Evolutionary conservation across 2,888 invertebrate species (phyloP).

Genomic region (Microctonus aethiopoides): DNA sequence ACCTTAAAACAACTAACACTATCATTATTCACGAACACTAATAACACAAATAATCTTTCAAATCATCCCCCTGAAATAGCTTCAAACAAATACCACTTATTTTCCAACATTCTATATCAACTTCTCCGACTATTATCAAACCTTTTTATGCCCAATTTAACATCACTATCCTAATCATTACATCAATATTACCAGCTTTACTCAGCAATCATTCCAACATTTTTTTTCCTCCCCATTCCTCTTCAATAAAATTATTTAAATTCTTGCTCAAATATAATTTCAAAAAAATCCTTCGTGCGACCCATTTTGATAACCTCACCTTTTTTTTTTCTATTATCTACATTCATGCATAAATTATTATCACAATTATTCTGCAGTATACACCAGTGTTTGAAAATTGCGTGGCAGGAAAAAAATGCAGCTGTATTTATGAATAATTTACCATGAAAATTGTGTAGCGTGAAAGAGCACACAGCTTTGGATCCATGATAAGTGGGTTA

Average conservation of each 20-base stretch:
- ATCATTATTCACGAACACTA: too few species aligned
- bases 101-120: too few species aligned
- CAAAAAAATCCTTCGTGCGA: neutral
- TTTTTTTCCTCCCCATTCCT: neutral
- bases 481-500: slow-evolving; percentile 37
- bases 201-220: too few species aligned
- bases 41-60: too few species aligned
- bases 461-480: slow-evolving; percentile 24
- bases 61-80: too few species aligned
- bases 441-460: slow-evolving; percentile 31
- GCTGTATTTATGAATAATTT: slow-evolving; percentile 40
- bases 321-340: neutral
- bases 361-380: neutral
- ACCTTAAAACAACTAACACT: too few species aligned
- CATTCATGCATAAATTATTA: neutral
- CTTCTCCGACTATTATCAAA: too few species aligned
- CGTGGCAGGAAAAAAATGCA: slow-evolving; percentile 17
- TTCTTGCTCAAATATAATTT: too few species aligned
- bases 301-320: neutral
- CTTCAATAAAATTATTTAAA: neutral
- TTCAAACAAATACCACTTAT: too few species aligned
- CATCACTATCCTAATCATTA: too few species aligned
- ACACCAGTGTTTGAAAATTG: neutral
- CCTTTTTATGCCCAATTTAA: too few species aligned
- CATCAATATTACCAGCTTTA: too few species aligned